A percentile compares a stretch with the other conserved stretches of the same genome.
Evolutionary conservation across 2,888 invertebrate species (phyloP).

Genomic region (Archaeoteleia sp.): DNA sequence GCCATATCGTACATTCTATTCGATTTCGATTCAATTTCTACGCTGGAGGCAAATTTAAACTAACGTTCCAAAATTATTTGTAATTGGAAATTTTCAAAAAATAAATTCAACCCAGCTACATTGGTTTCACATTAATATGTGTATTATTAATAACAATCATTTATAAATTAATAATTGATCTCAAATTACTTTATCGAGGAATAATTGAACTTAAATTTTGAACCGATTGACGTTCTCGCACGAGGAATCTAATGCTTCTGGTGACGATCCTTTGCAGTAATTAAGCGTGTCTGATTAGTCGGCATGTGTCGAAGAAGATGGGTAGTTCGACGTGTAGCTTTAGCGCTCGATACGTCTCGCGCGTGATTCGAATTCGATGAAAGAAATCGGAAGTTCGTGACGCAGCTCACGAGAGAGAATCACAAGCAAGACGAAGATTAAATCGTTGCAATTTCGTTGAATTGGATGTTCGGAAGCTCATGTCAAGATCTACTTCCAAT

Average conservation of each 20-base stretch:
- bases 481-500: slow-evolving; percentile 37
- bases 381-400: slow-evolving; percentile 38
- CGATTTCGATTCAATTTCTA: slow-evolving; percentile 16
- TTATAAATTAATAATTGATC: too few species aligned
- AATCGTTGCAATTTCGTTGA: slow-evolving; percentile 48
- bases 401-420: slow-evolving; percentile 2
- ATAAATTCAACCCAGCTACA: too few species aligned
- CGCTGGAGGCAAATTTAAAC: background rate
- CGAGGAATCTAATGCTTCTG: slow-evolving; percentile 4
- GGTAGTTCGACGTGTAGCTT: slow-evolving; percentile 31
- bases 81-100: too few species aligned
- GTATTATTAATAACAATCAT: too few species aligned
- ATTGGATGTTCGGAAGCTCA: slow-evolving; percentile 34
- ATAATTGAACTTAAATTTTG: background rate
- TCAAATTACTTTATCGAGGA: too few species aligned
- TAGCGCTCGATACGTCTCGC: slow-evolving; percentile 23
- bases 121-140: too few species aligned
- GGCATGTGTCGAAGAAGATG: slow-evolving; percentile 28
- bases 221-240: background rate
- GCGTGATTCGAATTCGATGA: slow-evolving; percentile 46
- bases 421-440: slow-evolving; percentile 43
- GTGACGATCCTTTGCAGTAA: slow-evolving; percentile 19
- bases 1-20: slow-evolving; percentile 11
- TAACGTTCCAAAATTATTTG: background rate
- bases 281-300: slow-evolving; percentile 38